Evolutionary conservation across 2,797 vertebrate genomes (phyloP).

Genomic region (Forpus xanthops): DNA sequence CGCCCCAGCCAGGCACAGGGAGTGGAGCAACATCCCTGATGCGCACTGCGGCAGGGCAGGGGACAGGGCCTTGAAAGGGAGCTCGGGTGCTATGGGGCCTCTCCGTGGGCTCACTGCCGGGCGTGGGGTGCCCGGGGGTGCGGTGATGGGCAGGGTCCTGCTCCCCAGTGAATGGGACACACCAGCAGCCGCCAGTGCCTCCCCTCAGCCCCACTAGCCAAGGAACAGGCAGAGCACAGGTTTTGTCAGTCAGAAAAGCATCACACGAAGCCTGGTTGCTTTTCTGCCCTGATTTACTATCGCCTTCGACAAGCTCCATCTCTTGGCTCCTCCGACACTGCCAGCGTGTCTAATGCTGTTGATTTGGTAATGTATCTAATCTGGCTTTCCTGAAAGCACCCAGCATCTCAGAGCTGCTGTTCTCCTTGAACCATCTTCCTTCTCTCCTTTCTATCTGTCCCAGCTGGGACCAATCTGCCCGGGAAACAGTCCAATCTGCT

Average conservation of each 20-base stretch:
- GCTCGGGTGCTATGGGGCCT: background rate
- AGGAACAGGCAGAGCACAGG: background rate
- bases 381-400: conserved; percentile 23
- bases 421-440: conserved; percentile 42
- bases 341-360: conserved; percentile 37
- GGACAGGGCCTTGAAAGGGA: background rate
- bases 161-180: background rate
- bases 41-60: background rate
- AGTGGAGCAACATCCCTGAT: background rate
- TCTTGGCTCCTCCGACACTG: background rate
- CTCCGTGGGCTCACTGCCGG: fast-evolving
- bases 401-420: conserved; percentile 36
- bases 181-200: fast-evolving
- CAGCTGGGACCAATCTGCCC: conserved; percentile 61
- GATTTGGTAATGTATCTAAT: conserved; percentile 59
- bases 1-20: background rate
- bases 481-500: conserved; percentile 60
- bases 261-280: background rate
- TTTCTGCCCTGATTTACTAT: conserved; percentile 45
- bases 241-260: background rate
- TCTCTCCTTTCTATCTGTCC: conserved; percentile 30
- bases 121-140: fast-evolving
- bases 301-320: background rate
- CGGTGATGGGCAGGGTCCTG: background rate
- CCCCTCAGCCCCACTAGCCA: fast-evolving